Conservation (phyloP, 2,797 vertebrate species). For the Arrhamphus sclerolepis region DNA sequence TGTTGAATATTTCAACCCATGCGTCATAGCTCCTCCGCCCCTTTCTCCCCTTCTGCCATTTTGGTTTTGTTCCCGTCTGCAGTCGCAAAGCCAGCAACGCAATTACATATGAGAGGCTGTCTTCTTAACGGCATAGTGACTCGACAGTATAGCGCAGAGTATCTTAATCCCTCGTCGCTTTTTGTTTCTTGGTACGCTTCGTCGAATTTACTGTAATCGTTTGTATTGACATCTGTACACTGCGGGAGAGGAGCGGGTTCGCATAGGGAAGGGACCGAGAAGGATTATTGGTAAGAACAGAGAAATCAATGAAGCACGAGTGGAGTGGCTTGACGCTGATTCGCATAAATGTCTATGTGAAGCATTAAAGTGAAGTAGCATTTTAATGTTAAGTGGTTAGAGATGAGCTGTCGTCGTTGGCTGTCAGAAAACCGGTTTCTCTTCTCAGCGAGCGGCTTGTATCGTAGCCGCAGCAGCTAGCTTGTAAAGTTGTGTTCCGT, state of each 20-base stretch:
- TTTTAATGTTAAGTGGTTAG: background rate
- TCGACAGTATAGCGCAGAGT: conserved; percentile 80
- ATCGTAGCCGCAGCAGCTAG: conserved; percentile 58
- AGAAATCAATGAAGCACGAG: conserved; percentile 77
- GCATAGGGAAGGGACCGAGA: conserved; percentile 85
- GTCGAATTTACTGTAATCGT: conserved; percentile 41
- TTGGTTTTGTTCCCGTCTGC: conserved; percentile 89
- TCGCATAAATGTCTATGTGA: conserved; percentile 4
- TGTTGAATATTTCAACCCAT: conserved; percentile 65
- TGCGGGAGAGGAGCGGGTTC: conserved; percentile 82
- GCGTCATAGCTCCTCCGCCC: conserved; percentile 76
- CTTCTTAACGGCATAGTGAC: conserved; percentile 79
- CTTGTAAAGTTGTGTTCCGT: conserved; percentile 75
- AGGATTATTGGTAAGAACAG: conserved; percentile 86
- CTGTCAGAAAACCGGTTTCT: conserved; percentile 34
- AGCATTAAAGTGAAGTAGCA: background rate
- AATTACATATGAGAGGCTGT: conserved; percentile 69
- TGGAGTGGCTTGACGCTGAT: conserved; percentile 57
- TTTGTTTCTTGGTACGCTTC: conserved; percentile 38
- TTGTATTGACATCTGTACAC: conserved; percentile 63
- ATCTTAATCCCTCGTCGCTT: conserved; percentile 41
- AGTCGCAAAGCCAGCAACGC: conserved; percentile 79
- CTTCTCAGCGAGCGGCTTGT: conserved; percentile 33
- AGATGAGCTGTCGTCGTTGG: background rate
- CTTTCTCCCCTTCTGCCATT: conserved; percentile 84